A percentile compares a stretch with the other conserved stretches of the same genome.
These are phyloP conservation scores for Otus scops DNA, from an alignment of 2,797 vertebrate species.

Conservation along the genomic window DNA sequence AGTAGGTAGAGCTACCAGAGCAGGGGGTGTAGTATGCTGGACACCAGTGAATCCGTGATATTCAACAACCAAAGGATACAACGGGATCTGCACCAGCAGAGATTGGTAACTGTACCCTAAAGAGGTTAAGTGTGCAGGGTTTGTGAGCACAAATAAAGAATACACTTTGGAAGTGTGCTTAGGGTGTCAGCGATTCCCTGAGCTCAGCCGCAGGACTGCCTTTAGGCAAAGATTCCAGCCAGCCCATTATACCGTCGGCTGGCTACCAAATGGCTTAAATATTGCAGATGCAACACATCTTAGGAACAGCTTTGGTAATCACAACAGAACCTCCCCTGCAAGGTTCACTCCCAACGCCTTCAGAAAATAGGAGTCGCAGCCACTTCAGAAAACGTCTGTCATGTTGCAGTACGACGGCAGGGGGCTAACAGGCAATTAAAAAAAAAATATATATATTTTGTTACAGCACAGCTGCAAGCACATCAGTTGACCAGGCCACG, in stretches of 20 bases:
- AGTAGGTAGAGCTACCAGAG: not conserved
- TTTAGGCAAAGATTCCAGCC: not conserved
- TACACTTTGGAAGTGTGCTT: not conserved
- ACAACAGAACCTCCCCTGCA: not conserved
- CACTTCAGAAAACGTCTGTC: not conserved
- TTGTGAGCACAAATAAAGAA: not conserved
- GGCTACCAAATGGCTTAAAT: not conserved
- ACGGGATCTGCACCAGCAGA: not conserved
- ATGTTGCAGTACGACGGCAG: not conserved
- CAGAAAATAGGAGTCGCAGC: not conserved
- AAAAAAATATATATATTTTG: not conserved
- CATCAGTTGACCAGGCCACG: constrained; percentile 35
- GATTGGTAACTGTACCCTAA: not conserved
- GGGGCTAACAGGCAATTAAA: constrained; percentile 48
- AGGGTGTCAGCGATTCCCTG: not conserved
- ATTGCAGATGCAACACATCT: not conserved
- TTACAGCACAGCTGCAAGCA: constrained; percentile 58
- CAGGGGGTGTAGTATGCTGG: not conserved
- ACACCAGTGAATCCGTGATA: accelerated
- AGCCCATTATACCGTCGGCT: accelerated
- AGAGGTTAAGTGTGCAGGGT: not conserved
- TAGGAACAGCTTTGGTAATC: not conserved
- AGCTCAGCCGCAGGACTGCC: not conserved
- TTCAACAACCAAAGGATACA: not conserved
- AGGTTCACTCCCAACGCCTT: not conserved